These are phyloP conservation scores for Cephus pygmeus DNA, from an alignment of 2,888 invertebrate species.

Conservation along the genomic window DNA sequence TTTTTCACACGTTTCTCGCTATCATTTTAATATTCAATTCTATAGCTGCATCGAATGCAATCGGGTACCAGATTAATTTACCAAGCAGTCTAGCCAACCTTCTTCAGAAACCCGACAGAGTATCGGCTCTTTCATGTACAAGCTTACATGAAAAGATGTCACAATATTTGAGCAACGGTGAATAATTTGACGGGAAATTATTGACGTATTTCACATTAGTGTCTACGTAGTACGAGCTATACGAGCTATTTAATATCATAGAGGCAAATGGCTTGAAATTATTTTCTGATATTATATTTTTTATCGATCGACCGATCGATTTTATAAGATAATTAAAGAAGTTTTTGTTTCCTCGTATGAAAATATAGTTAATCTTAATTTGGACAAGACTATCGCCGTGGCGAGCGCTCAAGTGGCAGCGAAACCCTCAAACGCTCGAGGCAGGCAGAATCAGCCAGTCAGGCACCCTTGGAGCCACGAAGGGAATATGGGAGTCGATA, in stretches of 20 bases:
- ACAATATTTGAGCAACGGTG: slow-evolving; percentile 37
- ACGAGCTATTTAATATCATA: neutral
- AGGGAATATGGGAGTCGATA: slow-evolving; percentile 43
- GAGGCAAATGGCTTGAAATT: neutral
- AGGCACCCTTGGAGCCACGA: slow-evolving; percentile 13
- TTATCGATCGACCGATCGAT: neutral
- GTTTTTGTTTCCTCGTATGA: neutral
- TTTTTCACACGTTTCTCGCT: neutral
- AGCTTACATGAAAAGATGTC: slow-evolving; percentile 41
- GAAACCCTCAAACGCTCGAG: slow-evolving; percentile 41
- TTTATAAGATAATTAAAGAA: neutral
- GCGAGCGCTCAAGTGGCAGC: slow-evolving; percentile 41
- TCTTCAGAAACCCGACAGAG: slow-evolving; percentile 23
- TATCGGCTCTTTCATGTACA: slow-evolving; percentile 40
- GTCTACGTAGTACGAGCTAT: neutral
- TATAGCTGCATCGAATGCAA: slow-evolving; percentile 15
- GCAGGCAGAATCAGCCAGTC: slow-evolving; percentile 18
- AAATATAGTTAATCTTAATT: slow-evolving; percentile 9
- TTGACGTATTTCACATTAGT: slow-evolving; percentile 30
- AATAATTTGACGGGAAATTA: slow-evolving; percentile 50
- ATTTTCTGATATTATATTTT: neutral
- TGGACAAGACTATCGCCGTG: slow-evolving; percentile 48
- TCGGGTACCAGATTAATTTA: slow-evolving; percentile 8
- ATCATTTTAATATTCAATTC: slow-evolving; percentile 44
- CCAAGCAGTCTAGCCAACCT: slow-evolving; percentile 6